Evolutionary conservation across 2,888 invertebrate genomes (phyloP).

Genomic region (Orchestes rusci): DNA sequence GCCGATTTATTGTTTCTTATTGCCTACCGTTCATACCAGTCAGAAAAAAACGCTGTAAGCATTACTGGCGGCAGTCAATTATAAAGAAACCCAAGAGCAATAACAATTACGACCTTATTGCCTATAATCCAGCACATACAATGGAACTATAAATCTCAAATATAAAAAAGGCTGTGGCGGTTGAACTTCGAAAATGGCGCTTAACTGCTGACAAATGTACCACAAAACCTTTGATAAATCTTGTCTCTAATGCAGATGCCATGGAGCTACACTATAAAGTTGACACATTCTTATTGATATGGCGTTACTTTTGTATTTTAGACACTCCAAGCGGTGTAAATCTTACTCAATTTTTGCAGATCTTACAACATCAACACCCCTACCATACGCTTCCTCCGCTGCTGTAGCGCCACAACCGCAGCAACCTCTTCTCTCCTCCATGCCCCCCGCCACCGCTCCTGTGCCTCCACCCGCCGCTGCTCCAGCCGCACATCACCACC

Average conservation of each 20-base stretch:
- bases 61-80: not conserved
- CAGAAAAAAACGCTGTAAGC: no score
- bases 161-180: not conserved
- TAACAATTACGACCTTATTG: not conserved
- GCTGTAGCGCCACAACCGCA: constrained; percentile 22
- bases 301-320: no score
- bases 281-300: no score
- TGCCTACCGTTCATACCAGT: no score
- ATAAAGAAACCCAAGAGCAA: not conserved
- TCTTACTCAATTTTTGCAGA: constrained; percentile 15
- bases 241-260: not conserved
- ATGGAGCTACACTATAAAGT: no score
- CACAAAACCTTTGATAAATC: not conserved
- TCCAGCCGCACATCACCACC: constrained; percentile 41
- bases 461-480: constrained; percentile 53
- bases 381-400: constrained; percentile 12
- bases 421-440: constrained; percentile 31
- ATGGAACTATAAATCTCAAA: not conserved
- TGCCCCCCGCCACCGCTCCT: constrained; percentile 39
- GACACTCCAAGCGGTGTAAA: no score
- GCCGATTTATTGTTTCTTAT: no score
- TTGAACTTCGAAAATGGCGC: not conserved
- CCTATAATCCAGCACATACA: not conserved
- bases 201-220: not conserved
- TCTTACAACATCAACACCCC: constrained; percentile 11